phyloP scores from a whole-genome alignment of 2,888 invertebrate species.

The Synanthedon myopaeformis region DNA sequence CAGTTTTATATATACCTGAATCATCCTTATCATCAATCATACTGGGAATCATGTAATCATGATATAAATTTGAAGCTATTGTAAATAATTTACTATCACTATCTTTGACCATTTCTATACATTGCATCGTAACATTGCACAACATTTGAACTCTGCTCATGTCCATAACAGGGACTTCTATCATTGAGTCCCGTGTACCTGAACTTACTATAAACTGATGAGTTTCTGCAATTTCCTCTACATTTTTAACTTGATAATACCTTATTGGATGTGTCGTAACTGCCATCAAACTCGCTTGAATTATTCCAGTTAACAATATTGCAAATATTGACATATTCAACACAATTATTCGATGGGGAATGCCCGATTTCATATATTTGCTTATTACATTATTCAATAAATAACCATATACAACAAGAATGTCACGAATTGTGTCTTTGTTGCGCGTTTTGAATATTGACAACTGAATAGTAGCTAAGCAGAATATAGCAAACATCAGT shows the following conservation, averaged over 20 bases:
- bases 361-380: slow-evolving; percentile 9
- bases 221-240: slow-evolving; percentile 8
- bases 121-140: slow-evolving; percentile 16
- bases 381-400: slow-evolving; percentile 18
- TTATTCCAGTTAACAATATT: slow-evolving; percentile 19
- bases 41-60: slow-evolving; percentile 11
- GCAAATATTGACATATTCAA: slow-evolving; percentile 16
- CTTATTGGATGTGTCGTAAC: slow-evolving; percentile 18
- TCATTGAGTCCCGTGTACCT: background rate
- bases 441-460: slow-evolving; percentile 14
- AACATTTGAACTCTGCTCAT: background rate
- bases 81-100: slow-evolving; percentile 13
- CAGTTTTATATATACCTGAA: slow-evolving; percentile 12
- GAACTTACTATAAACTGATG: slow-evolving; percentile 8
- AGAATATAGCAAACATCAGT: slow-evolving; percentile 14
- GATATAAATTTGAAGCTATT: slow-evolving; percentile 10
- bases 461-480: slow-evolving; percentile 10
- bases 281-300: slow-evolving; percentile 20
- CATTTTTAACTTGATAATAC: slow-evolving; percentile 12
- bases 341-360: slow-evolving; percentile 15
- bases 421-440: slow-evolving; percentile 13
- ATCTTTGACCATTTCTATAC: slow-evolving; percentile 14
- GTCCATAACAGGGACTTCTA: background rate
- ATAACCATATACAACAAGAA: slow-evolving; percentile 22
- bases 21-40: slow-evolving; percentile 14